Evolutionary conservation across 2,888 invertebrate species (phyloP), one percentile per base, ranked within the genome.

Genomic region (Lomographa bimaculata): DNA sequence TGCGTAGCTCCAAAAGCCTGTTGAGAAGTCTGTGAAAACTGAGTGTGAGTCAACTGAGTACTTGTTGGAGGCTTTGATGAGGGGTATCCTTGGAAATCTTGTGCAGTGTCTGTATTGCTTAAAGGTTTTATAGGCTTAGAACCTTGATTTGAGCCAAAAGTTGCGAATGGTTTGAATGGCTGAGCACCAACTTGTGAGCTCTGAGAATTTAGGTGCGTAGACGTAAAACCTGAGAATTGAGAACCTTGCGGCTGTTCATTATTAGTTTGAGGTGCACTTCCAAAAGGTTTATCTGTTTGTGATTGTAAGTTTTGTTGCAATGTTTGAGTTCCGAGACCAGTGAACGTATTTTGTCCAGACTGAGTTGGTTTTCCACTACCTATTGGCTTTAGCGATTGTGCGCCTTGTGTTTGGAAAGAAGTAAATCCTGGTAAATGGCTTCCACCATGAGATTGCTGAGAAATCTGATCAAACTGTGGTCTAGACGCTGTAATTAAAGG

Each of bases 401-500:
- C 24, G 10, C 9, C 35, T 37, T 48, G 37, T 3, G 8, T 27
- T 9, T 41, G 37, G 1, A 2, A 17, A 5, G 18, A 23, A 17
- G 3, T 41, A 24, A 21, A 27, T 3, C 27, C 3, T 27, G 27
- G n/a, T 1, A 9, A 5, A 4, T 28, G 28, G n/a, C 11, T 5
- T n/a, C 5, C 11, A 19, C 11, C 23, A 9, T 26, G 12, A 7
- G 12, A 8, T 17, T 20, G 28, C 16, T 41, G 39, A 8, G 24
- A 10, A 25, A 39, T 33, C 23, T 45, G 45, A 4, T 41, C 46
- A 17, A 38, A 50, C 32, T 55, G 57, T 3, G 45, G 30, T 5
- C 53, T 16, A 8, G 46, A 34, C 12, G 40, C 21, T 18, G 26
- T 26, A 7, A 9, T 41, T n/a, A 50, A 49, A 9, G 54, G 49